These are phyloP conservation scores for Melopsittacus undulatus DNA, from an alignment of 2,797 vertebrate genomes.

Conservation along the genomic window DNA sequence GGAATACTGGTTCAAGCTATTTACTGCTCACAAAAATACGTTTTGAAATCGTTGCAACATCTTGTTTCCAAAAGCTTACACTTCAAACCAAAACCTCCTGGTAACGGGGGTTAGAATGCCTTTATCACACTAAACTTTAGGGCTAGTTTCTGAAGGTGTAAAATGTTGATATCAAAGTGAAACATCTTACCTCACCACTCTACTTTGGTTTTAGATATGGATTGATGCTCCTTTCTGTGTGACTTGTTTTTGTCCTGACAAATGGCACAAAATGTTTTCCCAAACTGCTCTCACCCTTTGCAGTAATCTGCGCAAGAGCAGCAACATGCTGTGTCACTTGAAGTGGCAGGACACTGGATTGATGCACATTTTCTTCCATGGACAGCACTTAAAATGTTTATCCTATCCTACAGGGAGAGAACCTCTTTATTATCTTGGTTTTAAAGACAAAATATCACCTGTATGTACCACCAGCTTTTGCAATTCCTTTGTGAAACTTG, in stretches of 20 bases:
- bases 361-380: neutral
- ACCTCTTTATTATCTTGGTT: neutral
- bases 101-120: neutral
- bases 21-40: neutral
- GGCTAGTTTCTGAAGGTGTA: neutral
- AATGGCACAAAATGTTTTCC: neutral
- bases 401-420: neutral
- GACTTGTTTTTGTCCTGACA: neutral
- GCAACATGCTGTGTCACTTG: neutral
- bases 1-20: neutral
- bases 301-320: neutral
- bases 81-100: neutral
- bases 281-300: neutral
- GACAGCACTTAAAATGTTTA: neutral
- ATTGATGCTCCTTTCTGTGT: neutral
- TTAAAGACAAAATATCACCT: neutral
- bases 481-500: neutral
- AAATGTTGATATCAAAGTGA: neutral
- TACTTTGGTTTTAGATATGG: neutral
- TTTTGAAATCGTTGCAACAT: neutral
- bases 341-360: neutral
- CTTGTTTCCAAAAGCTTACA: neutral
- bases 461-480: neutral
- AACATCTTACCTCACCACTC: neutral
- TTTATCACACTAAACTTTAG: neutral